Base-by-base conservation (phyloP, 2,888 invertebrate genomes). In the Harmothoe impar region DNA sequence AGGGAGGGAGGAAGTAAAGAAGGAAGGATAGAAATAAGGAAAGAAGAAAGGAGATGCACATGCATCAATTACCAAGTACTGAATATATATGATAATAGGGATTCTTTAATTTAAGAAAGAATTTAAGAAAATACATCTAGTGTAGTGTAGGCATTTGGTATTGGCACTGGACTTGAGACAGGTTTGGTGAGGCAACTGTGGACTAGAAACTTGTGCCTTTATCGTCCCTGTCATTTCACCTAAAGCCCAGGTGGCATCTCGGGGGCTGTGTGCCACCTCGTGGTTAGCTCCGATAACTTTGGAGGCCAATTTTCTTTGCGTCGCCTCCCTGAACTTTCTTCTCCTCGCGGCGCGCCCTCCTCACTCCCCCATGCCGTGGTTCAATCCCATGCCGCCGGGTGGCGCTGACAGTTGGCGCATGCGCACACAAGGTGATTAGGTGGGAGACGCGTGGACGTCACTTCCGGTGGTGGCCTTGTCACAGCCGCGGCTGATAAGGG, bases 401-500 rank as follows among this genome's bases (percentile, higher is more conserved):
- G 84, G 84, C 84, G 86, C 86, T 52, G 54, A 54, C 86, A 86
- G 86, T 54, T 20, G 23, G 56, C 17, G 54, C 56, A 86, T 86
- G 86, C 52, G 86, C 52, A 54, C 54, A 54, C 86, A 31, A 23
- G 86, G 86, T 86, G 86, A 86, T 86, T 86, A 86, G 51, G 56
- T 51, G 29, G 54, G 86, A 15, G 86, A 86, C 86, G 54, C 86
- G 54, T n/a, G 33, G 86, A 86, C 86, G 86, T 86, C 86, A 86
- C 31, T 86, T 31, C 54, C 29, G 52, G 29, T 29, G n/a, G 25
- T 33, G 31, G 56, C 86, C 86, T 20, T 54, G 86, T 86, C 86
- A 86, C 54, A 10, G 86, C 31, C 17, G 86, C 10, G 25, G 52
- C 86, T 54, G 86, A 86, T 86, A 86, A 86, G 54, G 56, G n/a